A percentile compares a stretch with the other conserved stretches of the same genome.
Evolutionary conservation across 2,888 invertebrate genomes (phyloP).

Genomic region (Thecocarcelia acutangulata): DNA sequence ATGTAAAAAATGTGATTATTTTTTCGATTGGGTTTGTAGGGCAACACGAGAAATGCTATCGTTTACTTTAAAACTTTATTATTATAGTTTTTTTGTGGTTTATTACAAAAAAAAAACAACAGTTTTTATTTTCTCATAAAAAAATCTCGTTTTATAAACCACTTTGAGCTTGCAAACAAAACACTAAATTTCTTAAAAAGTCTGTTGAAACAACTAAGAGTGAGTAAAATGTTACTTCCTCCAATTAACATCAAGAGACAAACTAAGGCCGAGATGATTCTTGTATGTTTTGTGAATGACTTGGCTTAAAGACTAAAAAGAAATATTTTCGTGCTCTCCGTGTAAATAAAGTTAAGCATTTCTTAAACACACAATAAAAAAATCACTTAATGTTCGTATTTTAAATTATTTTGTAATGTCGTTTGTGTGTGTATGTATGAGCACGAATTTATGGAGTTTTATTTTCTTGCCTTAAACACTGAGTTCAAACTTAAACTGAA

Average conservation of each 20-base stretch:
- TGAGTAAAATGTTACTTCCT: conserved; percentile 59
- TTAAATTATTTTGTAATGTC: conserved; percentile 77
- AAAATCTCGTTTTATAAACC: conserved; percentile 34
- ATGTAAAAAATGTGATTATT: background rate
- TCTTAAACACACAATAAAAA: conserved; percentile 33
- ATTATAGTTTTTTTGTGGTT: conserved; percentile 18
- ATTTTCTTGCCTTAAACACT: conserved; percentile 17
- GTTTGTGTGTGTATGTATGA: conserved; percentile 9
- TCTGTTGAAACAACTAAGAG: conserved; percentile 28
- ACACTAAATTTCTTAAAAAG: conserved; percentile 11
- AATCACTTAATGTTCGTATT: conserved; percentile 53
- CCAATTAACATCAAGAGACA: conserved; percentile 26
- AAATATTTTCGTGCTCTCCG: conserved; percentile 32
- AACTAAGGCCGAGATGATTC: conserved; percentile 50
- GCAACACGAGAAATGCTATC: background rate
- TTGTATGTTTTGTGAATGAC: conserved; percentile 31
- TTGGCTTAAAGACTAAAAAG: conserved; percentile 31
- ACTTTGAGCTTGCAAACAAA: conserved; percentile 41
- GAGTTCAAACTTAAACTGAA: conserved; percentile 50
- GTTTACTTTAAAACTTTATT: conserved; percentile 19
- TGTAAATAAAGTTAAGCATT: conserved; percentile 51
- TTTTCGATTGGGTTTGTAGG: background rate
- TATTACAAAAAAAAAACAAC: conserved; percentile 23
- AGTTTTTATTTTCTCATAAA: conserved; percentile 52
- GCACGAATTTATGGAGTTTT: conserved; percentile 39